phyloP scores from a whole-genome alignment of 2,888 invertebrate genomes.

The Yponomeuta cagnagella region DNA sequence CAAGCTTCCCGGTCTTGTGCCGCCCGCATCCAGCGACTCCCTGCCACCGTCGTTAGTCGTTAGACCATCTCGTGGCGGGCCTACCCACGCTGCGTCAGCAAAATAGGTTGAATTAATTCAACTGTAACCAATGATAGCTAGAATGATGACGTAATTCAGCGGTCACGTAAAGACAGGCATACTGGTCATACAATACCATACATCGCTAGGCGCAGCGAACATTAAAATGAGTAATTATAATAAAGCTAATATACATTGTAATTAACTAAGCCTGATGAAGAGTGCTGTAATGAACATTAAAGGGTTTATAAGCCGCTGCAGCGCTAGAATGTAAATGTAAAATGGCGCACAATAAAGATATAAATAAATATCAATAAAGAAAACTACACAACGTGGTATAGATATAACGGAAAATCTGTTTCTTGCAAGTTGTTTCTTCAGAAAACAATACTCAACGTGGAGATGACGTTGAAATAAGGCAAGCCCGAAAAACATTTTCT shows the following conservation, averaged over 20 bases:
- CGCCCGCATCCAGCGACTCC: too few species aligned
- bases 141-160: neutral
- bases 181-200: slow-evolving; percentile 23
- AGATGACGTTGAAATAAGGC: too few species aligned
- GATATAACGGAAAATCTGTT: too few species aligned
- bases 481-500: too few species aligned
- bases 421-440: too few species aligned
- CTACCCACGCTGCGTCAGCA: too few species aligned
- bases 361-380: neutral
- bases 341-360: neutral
- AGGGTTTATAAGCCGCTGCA: slow-evolving; percentile 37
- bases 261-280: slow-evolving; percentile 73
- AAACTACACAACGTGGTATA: neutral
- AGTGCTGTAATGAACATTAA: slow-evolving; percentile 57
- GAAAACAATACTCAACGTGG: too few species aligned
- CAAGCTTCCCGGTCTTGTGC: too few species aligned
- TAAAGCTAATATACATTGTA: slow-evolving; percentile 72
- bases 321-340: slow-evolving; percentile 20
- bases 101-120: too few species aligned
- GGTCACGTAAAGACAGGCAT: slow-evolving; percentile 23
- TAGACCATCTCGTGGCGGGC: too few species aligned
- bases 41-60: too few species aligned
- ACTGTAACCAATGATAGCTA: too few species aligned
- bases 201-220: slow-evolving; percentile 56
- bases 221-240: slow-evolving; percentile 75